phyloP scores from a whole-genome alignment of 1,140 invertebrate species.

The Zaprionus davidi region DNA sequence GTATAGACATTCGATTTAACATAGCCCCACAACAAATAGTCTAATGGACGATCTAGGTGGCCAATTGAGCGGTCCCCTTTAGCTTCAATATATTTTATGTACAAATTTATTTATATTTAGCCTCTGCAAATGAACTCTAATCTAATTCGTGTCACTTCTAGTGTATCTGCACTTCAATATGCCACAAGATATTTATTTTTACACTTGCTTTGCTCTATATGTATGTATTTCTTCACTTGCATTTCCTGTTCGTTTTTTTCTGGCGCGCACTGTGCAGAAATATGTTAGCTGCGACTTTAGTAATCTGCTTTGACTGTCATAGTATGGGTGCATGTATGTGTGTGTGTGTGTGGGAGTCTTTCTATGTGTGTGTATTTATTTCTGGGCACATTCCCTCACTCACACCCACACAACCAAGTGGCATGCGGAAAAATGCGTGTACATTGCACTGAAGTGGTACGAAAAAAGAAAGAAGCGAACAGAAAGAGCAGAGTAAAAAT shows the following conservation, averaged over 20 bases:
- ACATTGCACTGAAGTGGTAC: conserved; percentile 51
- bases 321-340: conserved; percentile 28
- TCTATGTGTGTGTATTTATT: conserved; percentile 1
- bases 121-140: neutral
- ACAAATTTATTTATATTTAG: too few species aligned
- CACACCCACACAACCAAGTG: conserved; percentile 31
- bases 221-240: conserved; percentile 47
- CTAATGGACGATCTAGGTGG: too few species aligned
- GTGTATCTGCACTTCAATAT: conserved; percentile 10
- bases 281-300: conserved; percentile 79
- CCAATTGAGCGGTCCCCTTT: too few species aligned
- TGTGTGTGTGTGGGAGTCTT: conserved; percentile 14
- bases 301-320: conserved; percentile 60
- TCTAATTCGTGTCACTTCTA: neutral
- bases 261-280: conserved; percentile 49
- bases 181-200: neutral
- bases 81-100: too few species aligned
- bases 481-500: neutral
- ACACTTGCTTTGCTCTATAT: conserved; percentile 20
- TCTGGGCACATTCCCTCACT: neutral
- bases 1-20: too few species aligned
- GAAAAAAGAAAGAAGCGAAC: conserved; percentile 5
- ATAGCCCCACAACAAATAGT: too few species aligned
- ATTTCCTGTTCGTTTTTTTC: conserved; percentile 52
- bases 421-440: conserved; percentile 61